Base-by-base conservation (phyloP, 2,113 vertebrate species). In the Numenius arquata region DNA sequence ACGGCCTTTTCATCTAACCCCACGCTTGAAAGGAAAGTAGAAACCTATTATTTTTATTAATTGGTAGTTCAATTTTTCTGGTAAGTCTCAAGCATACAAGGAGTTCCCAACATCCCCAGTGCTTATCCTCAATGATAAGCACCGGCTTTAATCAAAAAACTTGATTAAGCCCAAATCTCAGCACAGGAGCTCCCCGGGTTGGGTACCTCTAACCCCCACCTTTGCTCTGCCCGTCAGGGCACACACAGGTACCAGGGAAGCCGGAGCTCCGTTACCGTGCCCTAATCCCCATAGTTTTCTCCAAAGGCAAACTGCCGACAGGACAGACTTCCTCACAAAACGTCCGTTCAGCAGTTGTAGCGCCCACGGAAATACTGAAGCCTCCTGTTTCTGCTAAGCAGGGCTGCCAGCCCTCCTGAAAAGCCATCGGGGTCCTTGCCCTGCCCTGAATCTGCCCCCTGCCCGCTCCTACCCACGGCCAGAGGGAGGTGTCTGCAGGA, bases 311-410 rank as follows among this genome's bases (percentile, higher is more conserved):
- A 12, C 29, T 25, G 23, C 38, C 47, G 7, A 3, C 65, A 14
- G 47, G 27, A 14, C 32, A 50, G 52, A 19, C 38, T 55, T 48
- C 63, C 70, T 25, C 50, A 23, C 58, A 20, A 6, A 43, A 16
- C 2, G 0, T 55, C 62, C 22, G 1, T 3, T 27, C 70, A 15
- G 40, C 55, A 7, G 7, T 7, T 36, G 3, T 3, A 34, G 12
- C 55, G 16, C 3, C 29, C 25, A 3, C 53, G 38, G 55, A 38
- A n/a, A 21, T 6, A 41, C 38, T 0, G 15, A 13, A 27, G 22
- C 21, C 36, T 63, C 47, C 48, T 38, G 36, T 48, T 36, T 9
- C 48, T 16, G 12, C 43, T 8, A 23, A 16, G 11, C 32, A 23
- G 47, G 36, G 17, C 41, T 66, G 53, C 5, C 45, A 48, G 43